phyloP scores from a whole-genome alignment of 2,888 invertebrate genomes.

The Drosophila mimica region DNA sequence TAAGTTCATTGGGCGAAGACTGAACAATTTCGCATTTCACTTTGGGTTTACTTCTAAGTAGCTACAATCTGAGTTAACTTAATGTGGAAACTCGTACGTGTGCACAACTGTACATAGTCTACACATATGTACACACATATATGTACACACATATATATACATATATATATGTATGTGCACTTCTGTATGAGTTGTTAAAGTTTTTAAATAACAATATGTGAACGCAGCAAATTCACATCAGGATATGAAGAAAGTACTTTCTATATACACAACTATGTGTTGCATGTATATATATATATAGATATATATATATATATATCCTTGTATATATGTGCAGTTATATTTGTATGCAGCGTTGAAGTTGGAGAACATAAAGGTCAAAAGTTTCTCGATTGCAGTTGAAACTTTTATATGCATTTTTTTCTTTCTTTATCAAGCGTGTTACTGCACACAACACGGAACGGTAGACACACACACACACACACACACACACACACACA shows the following conservation, averaged over 20 bases:
- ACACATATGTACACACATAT: background rate
- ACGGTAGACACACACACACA: conserved; percentile 28
- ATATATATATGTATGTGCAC: background rate
- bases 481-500: conserved; percentile 19
- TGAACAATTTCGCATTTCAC: conserved; percentile 1
- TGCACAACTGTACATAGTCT: background rate
- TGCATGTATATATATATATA: conserved; percentile 6
- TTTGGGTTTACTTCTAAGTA: conserved; percentile 13
- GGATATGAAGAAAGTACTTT: conserved; percentile 64
- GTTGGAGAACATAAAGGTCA: conserved; percentile 74
- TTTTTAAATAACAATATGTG: conserved; percentile 60
- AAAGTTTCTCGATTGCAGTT: conserved; percentile 78
- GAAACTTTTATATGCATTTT: conserved; percentile 69
- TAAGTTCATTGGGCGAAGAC: background rate
- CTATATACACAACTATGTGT: conserved; percentile 4
- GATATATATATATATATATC: conserved; percentile 20
- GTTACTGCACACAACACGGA: conserved; percentile 52
- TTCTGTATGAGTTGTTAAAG: conserved; percentile 39
- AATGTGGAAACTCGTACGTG: conserved; percentile 6
- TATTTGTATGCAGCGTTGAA: conserved; percentile 34
- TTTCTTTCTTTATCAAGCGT: conserved; percentile 72
- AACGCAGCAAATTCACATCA: conserved; percentile 50
- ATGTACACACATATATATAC: background rate
- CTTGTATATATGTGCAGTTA: conserved; percentile 10
- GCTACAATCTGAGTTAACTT: conserved; percentile 12